Evolutionary conservation across 23 tunicate species (phyloP).

Genomic region (Clavelina lepadiformis): DNA sequence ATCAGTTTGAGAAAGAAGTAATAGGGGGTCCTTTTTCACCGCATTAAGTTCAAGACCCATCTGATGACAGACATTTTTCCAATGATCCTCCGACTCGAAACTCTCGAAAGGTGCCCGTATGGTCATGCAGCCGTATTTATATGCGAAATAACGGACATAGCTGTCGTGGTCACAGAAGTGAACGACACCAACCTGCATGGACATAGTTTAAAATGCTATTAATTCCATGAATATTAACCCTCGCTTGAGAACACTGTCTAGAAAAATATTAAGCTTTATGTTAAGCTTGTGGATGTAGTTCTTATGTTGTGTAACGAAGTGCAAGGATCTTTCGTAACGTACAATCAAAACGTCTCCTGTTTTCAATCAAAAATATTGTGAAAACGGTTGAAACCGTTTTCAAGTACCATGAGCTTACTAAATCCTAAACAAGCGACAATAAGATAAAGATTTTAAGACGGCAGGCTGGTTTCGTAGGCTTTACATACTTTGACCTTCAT

Average conservation of each 20-base stretch:
- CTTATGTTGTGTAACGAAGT: too few species aligned
- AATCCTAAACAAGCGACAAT: too few species aligned
- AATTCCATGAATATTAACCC: too few species aligned
- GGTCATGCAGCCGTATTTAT: constrained; percentile 50
- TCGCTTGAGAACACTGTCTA: too few species aligned
- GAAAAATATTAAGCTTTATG: neutral
- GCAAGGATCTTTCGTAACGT: too few species aligned
- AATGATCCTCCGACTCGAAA: constrained; percentile 24
- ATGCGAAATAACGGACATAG: constrained; percentile 37
- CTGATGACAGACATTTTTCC: constrained; percentile 32
- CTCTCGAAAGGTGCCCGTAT: constrained; percentile 54
- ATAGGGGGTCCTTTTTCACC: constrained; percentile 31
- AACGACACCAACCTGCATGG: constrained; percentile 42
- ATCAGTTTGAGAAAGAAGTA: constrained; percentile 25
- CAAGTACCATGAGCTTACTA: too few species aligned
- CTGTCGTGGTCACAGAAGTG: constrained; percentile 68
- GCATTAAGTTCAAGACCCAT: constrained; percentile 2
- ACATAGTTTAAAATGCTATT: neutral
- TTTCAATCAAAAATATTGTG: too few species aligned
- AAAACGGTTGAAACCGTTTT: too few species aligned
- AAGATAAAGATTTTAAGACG: too few species aligned
- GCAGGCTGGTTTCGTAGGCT: too few species aligned
- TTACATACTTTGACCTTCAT: too few species aligned
- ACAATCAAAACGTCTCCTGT: too few species aligned
- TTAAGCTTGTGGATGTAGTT: neutral